These are phyloP conservation scores for Colius striatus DNA, from an alignment of 2,113 vertebrate genomes.

Conservation along the genomic window DNA sequence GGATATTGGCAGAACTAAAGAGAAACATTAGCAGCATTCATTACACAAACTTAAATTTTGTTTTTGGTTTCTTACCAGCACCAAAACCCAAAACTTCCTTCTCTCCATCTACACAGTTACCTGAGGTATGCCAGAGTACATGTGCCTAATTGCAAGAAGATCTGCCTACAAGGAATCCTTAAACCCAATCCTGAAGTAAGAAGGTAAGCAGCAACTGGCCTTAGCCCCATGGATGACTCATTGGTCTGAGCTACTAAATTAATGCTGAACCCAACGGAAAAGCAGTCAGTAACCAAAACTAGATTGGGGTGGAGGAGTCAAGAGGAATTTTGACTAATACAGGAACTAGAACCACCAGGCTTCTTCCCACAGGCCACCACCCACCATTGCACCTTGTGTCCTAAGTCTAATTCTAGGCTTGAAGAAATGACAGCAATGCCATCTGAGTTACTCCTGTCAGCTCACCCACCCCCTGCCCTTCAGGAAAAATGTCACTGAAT, in stretches of 20 bases:
- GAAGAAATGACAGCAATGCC: neutral
- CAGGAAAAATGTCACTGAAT: neutral
- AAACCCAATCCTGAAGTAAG: neutral
- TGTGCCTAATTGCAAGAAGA: fast-evolving
- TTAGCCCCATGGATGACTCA: neutral
- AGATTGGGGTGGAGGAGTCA: fast-evolving
- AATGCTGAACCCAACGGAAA: neutral
- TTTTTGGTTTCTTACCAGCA: neutral
- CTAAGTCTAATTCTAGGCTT: neutral
- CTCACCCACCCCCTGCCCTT: neutral
- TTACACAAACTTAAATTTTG: neutral
- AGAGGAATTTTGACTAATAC: neutral
- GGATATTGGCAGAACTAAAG: neutral
- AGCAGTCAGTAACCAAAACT: neutral
- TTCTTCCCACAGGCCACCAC: neutral
- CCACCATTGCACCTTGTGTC: neutral
- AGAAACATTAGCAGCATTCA: neutral
- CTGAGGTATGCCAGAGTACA: neutral
- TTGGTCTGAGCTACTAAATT: neutral
- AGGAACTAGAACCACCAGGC: neutral
- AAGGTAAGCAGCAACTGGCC: neutral
- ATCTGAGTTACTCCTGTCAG: neutral
- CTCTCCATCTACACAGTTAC: neutral
- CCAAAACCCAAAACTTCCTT: neutral
- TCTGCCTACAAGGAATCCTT: neutral